Evolutionary conservation across 2,113 vertebrate genomes (phyloP), one percentile per base, ranked within the genome.

Genomic region (Ptilorrhoa leucosticta): DNA sequence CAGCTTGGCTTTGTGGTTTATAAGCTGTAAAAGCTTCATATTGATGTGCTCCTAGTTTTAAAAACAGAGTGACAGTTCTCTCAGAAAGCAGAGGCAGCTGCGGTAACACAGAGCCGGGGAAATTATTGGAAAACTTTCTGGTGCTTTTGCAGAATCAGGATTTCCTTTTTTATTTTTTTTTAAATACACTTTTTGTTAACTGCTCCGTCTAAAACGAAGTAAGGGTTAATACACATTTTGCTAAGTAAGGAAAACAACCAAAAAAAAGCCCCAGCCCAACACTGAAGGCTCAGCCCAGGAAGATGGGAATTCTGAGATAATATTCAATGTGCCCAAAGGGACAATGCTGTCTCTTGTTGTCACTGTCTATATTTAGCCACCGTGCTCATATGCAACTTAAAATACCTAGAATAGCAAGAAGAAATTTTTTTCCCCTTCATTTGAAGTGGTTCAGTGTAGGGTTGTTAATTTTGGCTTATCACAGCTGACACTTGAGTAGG

Each of bases 391-490:
- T 82, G 82, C 85, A 95, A 96, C 95, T 96, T 96, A 96, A 96
- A 95, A 96, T 97, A 94, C 93, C 69, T 95, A 71, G 88, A 96
- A 95, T 97, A 96, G 93, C 92, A 96, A 93, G 90, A 92, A 92
- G 56, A 83, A 15, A 0, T 13, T 76, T 87, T 86, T 80, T 77
- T 15, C 50, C 90, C 83, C 56, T 96, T 94, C 93, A 94, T 94
- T 90, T 96, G 93, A 96, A 97, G 94, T 90, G 92, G 79, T 70
- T 48, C 83, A 81, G 50, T 53, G 68, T 61, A 83, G 76, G 89
- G 95, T 81, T 96, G 95, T 97, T 97, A 96, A 97, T 97, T 97
- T 94, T 93, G 94, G 95, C 91, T 97, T 97, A 97, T 96, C 96
- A 71, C 93, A 94, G 80, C 95, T 93, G 94, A 95, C 96, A 96